phyloP scores from a whole-genome alignment of 1,140 invertebrate species.

The Mya arenaria region DNA sequence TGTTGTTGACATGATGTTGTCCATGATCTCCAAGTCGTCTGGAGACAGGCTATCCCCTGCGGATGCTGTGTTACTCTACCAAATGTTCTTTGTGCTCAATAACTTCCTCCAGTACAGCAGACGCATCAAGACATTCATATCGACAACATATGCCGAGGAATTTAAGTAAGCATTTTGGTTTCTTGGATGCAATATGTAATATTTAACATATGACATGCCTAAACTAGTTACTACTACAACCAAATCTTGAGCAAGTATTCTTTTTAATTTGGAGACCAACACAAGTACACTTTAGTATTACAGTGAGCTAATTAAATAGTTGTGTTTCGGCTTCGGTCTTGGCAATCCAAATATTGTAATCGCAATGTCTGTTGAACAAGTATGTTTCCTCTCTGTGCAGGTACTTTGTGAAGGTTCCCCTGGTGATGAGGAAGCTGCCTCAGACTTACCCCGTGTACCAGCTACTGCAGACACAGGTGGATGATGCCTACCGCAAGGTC shows the following conservation, averaged over 20 bases:
- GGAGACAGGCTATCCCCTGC: constrained; percentile 68
- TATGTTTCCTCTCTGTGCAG: constrained; percentile 3
- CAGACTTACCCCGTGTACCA: constrained; percentile 39
- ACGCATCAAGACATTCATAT: constrained; percentile 66
- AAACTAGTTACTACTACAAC: too few species aligned
- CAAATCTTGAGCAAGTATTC: too few species aligned
- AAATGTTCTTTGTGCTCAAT: constrained; percentile 75
- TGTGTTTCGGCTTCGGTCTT: background rate
- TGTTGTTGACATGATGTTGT: constrained; percentile 73
- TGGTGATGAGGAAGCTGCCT: constrained; percentile 14
- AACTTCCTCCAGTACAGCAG: constrained; percentile 75
- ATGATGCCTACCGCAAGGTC: constrained; percentile 42
- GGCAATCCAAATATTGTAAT: background rate
- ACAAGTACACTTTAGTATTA: background rate
- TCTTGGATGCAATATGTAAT: too few species aligned
- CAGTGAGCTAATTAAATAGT: too few species aligned
- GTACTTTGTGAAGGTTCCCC: constrained; percentile 41
- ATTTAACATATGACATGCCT: too few species aligned
- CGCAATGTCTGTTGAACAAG: too few species aligned
- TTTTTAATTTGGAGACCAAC: too few species aligned
- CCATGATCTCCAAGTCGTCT: constrained; percentile 70
- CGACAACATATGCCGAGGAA: constrained; percentile 77
- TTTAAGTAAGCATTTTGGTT: constrained; percentile 80
- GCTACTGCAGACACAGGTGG: constrained; percentile 16
- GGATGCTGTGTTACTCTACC: constrained; percentile 73